phyloP scores from a whole-genome alignment of 1,140 invertebrate genomes.

The Subanguina moxae region DNA sequence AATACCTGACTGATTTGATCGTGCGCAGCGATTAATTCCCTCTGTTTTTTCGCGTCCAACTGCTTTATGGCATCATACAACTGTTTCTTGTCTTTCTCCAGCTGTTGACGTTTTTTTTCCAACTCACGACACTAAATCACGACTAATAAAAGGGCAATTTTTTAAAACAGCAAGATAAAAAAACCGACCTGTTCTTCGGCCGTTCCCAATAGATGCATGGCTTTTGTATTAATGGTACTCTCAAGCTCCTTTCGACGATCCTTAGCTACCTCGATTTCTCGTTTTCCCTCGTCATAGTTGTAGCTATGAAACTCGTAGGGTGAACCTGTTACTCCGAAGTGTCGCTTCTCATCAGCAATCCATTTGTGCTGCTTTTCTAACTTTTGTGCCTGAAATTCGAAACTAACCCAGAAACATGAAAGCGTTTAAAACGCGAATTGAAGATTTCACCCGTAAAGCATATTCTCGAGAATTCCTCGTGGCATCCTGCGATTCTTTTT shows the following conservation, averaged over 20 bases:
- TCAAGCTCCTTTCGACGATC: constrained; percentile 34
- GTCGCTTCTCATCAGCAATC: constrained; percentile 46
- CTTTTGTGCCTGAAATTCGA: constrained; percentile 10
- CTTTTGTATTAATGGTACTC: constrained; percentile 34
- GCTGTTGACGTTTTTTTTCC: constrained; percentile 25
- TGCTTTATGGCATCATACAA: constrained; percentile 37
- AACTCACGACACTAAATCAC: constrained; percentile 35
- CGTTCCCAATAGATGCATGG: constrained; percentile 39
- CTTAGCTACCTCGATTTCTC: constrained; percentile 22
- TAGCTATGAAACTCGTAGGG: constrained; percentile 46
- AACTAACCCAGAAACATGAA: no score
- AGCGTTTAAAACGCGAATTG: no score
- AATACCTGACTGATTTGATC: constrained; percentile 34
- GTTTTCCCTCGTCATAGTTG: constrained; percentile 32
- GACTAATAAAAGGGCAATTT: constrained; percentile 2
- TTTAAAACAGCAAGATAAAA: not conserved
- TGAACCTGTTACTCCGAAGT: constrained; percentile 37
- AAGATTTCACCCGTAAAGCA: constrained; percentile 4
- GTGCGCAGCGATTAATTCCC: constrained; percentile 38
- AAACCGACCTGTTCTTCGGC: constrained; percentile 26
- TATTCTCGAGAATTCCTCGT: constrained; percentile 19
- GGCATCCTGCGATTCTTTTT: constrained; percentile 22
- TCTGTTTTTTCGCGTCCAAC: constrained; percentile 44
- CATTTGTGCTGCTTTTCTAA: constrained; percentile 34
- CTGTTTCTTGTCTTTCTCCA: constrained; percentile 36